Evolutionary conservation across 2,113 vertebrate species (phyloP).

Genomic region (Macroglossus sobrinus): DNA sequence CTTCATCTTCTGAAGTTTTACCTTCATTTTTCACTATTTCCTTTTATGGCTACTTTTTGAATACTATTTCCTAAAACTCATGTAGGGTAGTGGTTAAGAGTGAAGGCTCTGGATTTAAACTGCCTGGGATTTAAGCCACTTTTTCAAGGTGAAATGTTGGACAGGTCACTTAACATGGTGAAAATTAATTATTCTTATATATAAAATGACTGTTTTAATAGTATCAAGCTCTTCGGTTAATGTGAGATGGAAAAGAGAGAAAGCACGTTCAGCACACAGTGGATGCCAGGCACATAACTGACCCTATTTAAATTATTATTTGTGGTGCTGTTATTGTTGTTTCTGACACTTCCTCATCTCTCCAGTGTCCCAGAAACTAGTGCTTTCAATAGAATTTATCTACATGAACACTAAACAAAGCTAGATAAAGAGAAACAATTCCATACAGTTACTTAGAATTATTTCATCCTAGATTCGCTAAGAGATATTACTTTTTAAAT

Average conservation of each 20-base stretch:
- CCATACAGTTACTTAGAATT: background rate
- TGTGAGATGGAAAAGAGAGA: background rate
- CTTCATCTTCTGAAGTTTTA: conserved; percentile 37
- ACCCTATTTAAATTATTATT: background rate
- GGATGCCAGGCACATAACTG: no score
- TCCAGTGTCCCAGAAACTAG: background rate
- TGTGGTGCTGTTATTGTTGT: background rate
- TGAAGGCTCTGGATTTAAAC: background rate
- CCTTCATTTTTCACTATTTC: conserved; percentile 25
- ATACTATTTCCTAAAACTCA: background rate
- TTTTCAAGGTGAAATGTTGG: background rate
- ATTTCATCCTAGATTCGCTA: background rate
- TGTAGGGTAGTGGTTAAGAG: background rate
- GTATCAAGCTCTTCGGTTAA: background rate
- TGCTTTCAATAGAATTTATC: background rate
- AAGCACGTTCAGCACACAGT: background rate
- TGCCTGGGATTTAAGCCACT: background rate
- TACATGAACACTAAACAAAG: background rate
- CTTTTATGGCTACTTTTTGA: background rate
- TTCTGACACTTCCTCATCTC: background rate
- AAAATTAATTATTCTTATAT: background rate
- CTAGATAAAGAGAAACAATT: background rate
- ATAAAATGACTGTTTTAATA: background rate
- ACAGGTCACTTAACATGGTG: background rate
- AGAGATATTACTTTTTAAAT: background rate